Evolutionary conservation across 1,140 invertebrate genomes (phyloP).

Genomic region (Phthorimaea operculella): DNA sequence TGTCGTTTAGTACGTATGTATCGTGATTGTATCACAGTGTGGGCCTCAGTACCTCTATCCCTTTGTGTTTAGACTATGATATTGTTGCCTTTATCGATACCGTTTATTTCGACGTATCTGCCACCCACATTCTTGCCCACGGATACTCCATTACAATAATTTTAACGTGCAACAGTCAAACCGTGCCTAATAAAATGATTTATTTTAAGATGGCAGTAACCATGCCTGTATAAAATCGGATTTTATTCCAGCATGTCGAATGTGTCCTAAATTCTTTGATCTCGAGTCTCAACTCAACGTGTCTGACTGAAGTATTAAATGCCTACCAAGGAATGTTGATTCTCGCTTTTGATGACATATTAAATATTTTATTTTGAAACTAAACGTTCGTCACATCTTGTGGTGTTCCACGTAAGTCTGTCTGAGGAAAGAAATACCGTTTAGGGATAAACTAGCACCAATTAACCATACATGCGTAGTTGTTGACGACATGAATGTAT

Average conservation of each 20-base stretch:
- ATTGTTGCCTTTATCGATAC: conserved; percentile 2
- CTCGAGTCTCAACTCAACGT: not conserved
- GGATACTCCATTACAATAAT: conserved; percentile 4
- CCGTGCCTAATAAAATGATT: conserved; percentile 2
- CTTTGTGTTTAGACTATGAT: not conserved
- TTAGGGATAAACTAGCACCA: not conserved
- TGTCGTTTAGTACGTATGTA: conserved; percentile 21
- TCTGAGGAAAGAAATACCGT: not conserved
- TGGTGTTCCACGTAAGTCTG: not conserved
- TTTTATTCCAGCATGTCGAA: not conserved
- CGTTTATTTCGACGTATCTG: conserved; percentile 2
- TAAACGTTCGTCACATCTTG: not conserved
- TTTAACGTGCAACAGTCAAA: conserved; percentile 5
- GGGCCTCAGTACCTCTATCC: not conserved
- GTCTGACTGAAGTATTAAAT: not conserved
- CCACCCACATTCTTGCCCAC: not conserved
- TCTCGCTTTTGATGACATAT: not conserved
- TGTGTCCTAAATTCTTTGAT: conserved; percentile 5
- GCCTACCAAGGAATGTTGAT: not conserved
- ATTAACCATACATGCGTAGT: not conserved
- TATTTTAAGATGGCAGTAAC: not conserved
- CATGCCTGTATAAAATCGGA: not conserved
- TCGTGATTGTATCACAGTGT: conserved; percentile 3
- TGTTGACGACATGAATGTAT: not conserved
- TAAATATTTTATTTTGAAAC: not conserved